These are phyloP conservation scores for Mesoclemmys tuberculata DNA, from an alignment of 2,113 vertebrate genomes.

Conservation along the genomic window DNA sequence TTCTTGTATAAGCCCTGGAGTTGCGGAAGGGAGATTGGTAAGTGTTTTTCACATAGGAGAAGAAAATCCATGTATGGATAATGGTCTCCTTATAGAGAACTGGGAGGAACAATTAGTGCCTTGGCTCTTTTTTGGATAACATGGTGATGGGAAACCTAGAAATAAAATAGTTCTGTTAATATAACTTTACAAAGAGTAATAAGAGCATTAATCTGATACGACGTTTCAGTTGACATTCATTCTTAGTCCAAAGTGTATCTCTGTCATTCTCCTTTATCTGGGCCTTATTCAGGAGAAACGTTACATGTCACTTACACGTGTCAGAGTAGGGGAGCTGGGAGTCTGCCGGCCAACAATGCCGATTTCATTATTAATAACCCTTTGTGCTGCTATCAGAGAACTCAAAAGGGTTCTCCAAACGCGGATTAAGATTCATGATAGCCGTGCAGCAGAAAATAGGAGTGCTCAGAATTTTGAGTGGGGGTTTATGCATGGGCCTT, in stretches of 20 bases:
- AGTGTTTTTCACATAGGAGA: neutral
- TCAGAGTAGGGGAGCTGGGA: neutral
- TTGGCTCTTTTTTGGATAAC: rapidly evolving
- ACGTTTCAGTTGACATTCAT: rapidly evolving
- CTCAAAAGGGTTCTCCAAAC: neutral
- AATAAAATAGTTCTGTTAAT: neutral
- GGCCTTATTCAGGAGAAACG: neutral
- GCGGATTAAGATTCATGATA: neutral
- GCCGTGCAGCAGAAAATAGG: rapidly evolving
- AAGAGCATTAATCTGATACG: neutral
- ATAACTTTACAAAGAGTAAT: neutral
- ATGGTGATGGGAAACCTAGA: rapidly evolving
- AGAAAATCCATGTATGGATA: neutral
- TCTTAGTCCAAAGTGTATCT: neutral
- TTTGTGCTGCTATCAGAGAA: neutral
- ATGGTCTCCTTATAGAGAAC: neutral
- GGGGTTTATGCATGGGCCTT: neutral
- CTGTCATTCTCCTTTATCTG: neutral
- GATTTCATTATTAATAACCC: neutral
- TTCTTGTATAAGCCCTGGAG: neutral
- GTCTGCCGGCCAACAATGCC: neutral
- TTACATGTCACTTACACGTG: rapidly evolving
- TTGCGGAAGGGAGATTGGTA: neutral
- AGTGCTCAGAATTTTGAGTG: neutral
- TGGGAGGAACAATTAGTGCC: neutral